Percentiles rank a stretch among this genome's conserved stretches.
Conservation (phyloP, 2,888 invertebrate genomes). For the Lampropteryx suffumata region DNA sequence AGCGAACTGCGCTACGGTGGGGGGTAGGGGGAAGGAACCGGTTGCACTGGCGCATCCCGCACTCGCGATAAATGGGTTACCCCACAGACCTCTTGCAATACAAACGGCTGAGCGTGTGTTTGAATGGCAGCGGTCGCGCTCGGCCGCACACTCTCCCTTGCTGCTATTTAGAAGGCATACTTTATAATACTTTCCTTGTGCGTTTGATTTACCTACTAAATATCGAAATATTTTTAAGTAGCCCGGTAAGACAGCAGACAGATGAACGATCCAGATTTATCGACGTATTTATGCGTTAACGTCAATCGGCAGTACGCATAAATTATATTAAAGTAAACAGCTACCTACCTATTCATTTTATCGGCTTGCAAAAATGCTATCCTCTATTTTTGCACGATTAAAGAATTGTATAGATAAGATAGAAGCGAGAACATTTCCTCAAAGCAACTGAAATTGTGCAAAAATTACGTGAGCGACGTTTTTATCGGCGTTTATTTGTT, state of each 20-base stretch:
- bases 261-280: slow-evolving; percentile 20
- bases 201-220: slow-evolving; percentile 14
- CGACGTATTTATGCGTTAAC: slow-evolving; percentile 34
- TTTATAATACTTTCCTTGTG: slow-evolving; percentile 17
- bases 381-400: slow-evolving; percentile 57
- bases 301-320: slow-evolving; percentile 37
- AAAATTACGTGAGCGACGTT: slow-evolving; percentile 44
- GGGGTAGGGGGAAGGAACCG: slow-evolving; percentile 56
- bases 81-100: slow-evolving; percentile 80
- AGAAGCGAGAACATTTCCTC: slow-evolving; percentile 62
- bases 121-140: slow-evolving; percentile 35
- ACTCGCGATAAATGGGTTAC: slow-evolving; percentile 76
- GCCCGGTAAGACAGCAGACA: slow-evolving; percentile 2
- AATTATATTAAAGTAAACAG: slow-evolving; percentile 32
- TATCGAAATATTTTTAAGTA: slow-evolving; percentile 13
- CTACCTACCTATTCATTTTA: slow-evolving; percentile 31
- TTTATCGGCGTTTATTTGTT: slow-evolving; percentile 41
- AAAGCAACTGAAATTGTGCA: slow-evolving; percentile 56
- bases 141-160: slow-evolving; percentile 28
- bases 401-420: slow-evolving; percentile 57
- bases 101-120: slow-evolving; percentile 48
- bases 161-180: slow-evolving; percentile 20
- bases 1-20: slow-evolving; percentile 26
- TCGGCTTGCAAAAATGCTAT: slow-evolving; percentile 53
- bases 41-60: slow-evolving; percentile 60